A percentile compares a stretch with the other conserved stretches of the same genome.
Conservation (phyloP, 2,797 vertebrate species). For the Acestrorhynchus altus region DNA sequence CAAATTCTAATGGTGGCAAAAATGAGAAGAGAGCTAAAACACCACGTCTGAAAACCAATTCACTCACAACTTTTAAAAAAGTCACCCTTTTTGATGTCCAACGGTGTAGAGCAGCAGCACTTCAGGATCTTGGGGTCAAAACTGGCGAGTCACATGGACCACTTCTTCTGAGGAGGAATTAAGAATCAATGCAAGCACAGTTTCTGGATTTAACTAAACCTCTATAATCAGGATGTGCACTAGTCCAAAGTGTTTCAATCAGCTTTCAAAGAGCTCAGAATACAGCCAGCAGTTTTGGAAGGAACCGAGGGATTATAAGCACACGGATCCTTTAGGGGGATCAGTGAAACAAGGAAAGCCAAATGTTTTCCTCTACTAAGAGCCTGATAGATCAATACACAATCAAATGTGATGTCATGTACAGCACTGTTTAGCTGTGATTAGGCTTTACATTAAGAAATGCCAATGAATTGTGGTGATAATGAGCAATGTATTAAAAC, state of each 20-base stretch:
- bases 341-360: not conserved
- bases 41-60: not conserved
- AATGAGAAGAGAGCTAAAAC: no score
- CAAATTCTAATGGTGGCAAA: no score
- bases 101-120: not conserved
- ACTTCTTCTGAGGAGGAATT: not conserved
- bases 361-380: not conserved
- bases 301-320: not conserved
- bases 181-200: constrained; percentile 23
- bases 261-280: constrained; percentile 10
- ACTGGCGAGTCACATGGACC: constrained; percentile 17
- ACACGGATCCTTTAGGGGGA: not conserved
- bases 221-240: constrained; percentile 11
- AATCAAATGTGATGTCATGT: not conserved
- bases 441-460: not conserved
- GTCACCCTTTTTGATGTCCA: not conserved
- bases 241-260: not conserved
- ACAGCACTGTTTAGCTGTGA: not conserved
- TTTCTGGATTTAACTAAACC: constrained; percentile 30
- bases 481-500: not conserved
- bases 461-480: not conserved
- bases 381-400: not conserved
- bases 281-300: not conserved
- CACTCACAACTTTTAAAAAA: not conserved
- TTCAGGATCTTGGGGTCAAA: constrained; percentile 8